Conservation (phyloP, 2,113 vertebrate species). For the Tichodroma muraria region DNA sequence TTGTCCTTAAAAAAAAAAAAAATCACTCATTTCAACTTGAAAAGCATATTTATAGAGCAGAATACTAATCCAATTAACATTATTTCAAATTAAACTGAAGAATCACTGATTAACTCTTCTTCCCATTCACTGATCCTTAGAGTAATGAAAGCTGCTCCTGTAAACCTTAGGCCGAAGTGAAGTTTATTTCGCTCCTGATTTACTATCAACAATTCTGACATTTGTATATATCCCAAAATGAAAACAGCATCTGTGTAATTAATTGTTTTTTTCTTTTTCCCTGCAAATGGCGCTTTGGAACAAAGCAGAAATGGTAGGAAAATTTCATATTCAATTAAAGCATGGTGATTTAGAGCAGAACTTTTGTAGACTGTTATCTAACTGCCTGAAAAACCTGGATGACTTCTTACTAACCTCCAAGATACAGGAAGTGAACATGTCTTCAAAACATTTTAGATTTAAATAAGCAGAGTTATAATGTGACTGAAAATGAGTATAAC, state of each 20-base stretch:
- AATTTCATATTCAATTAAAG: not conserved
- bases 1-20: not conserved
- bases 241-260: not conserved
- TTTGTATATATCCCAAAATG: not conserved
- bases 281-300: not conserved
- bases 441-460: not conserved
- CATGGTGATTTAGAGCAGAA: not conserved
- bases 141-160: not conserved
- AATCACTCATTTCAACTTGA: not conserved
- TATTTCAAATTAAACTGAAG: conserved; percentile 10
- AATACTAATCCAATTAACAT: not conserved
- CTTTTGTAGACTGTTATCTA: not conserved
- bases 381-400: not conserved
- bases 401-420: not conserved
- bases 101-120: not conserved
- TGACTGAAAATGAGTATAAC: not conserved
- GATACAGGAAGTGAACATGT: not conserved
- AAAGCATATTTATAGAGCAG: not conserved
- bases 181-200: not conserved
- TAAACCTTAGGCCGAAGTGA: not conserved
- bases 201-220: not conserved
- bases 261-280: not conserved
- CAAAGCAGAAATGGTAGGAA: not conserved
- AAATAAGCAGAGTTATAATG: not conserved
- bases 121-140: not conserved